phyloP scores from a whole-genome alignment of 2,797 vertebrate genomes.

The Sternotherus odoratus region DNA sequence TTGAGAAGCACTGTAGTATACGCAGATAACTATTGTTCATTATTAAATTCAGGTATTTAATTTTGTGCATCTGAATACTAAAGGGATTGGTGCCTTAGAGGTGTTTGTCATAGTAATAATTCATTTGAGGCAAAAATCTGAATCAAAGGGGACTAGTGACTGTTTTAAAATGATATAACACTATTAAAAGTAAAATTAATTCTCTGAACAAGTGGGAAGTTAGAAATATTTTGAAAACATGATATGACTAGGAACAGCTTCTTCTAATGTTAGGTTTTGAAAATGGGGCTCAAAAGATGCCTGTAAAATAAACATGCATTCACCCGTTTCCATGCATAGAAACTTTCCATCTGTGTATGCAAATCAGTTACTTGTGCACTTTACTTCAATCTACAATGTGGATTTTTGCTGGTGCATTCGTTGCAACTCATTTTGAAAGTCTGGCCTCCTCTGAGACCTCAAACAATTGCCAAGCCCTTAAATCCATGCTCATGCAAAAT shows the following conservation, averaged over 20 bases:
- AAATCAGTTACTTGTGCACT: background rate
- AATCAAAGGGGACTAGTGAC: background rate
- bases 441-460: background rate
- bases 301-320: background rate
- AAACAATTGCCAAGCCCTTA: background rate
- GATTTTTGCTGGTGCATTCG: background rate
- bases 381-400: background rate
- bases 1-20: background rate
- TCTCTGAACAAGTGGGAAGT: rapidly evolving
- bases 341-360: background rate
- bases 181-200: background rate
- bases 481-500: background rate
- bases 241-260: background rate
- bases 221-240: background rate
- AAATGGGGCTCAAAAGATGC: background rate
- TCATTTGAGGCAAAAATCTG: background rate
- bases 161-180: background rate
- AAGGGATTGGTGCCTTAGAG: background rate
- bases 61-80: background rate
- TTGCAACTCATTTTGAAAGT: background rate
- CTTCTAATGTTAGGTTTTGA: background rate
- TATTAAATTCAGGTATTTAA: background rate
- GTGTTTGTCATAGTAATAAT: background rate
- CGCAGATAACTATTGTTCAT: rapidly evolving
- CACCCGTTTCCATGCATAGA: background rate